Evolutionary conservation across 2,113 vertebrate genomes (phyloP).

Genomic region (Bungarus multicinctus): DNA sequence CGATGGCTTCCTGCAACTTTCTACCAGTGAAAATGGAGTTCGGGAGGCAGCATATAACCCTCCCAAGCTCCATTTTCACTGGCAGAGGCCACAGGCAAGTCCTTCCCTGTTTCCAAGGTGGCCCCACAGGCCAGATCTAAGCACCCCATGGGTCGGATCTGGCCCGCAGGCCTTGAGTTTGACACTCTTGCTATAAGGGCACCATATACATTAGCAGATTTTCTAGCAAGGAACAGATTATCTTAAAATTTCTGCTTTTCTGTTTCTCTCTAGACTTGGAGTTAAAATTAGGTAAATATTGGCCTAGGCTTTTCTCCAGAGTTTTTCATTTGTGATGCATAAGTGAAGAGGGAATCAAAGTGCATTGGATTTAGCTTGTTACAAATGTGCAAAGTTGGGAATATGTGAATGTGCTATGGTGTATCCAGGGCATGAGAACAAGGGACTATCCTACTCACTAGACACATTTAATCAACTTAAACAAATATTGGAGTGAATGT

Average conservation of each 20-base stretch:
- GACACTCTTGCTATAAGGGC: too few relatives aligned
- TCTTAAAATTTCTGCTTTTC: not conserved
- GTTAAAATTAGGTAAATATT: not conserved
- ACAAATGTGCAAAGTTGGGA: not conserved
- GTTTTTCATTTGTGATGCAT: not conserved
- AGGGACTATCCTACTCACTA: not conserved
- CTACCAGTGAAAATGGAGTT: too few relatives aligned
- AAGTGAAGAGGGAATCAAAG: not conserved
- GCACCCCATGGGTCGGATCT: too few relatives aligned
- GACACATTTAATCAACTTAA: not conserved
- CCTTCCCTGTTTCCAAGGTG: too few relatives aligned
- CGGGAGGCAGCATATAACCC: too few relatives aligned
- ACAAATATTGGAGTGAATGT: not conserved
- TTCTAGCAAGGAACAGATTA: not conserved
- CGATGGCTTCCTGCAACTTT: too few relatives aligned
- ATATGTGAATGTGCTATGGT: not conserved
- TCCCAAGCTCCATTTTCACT: too few relatives aligned
- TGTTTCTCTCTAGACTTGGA: not conserved
- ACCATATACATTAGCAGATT: not conserved
- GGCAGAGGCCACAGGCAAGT: too few relatives aligned
- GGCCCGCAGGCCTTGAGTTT: too few relatives aligned
- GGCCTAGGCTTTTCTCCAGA: not conserved
- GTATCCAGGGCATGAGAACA: not conserved
- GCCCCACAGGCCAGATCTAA: too few relatives aligned
- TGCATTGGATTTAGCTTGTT: not conserved